phyloP scores from a whole-genome alignment of 2,113 vertebrate species.

The Spermophilus dauricus region DNA sequence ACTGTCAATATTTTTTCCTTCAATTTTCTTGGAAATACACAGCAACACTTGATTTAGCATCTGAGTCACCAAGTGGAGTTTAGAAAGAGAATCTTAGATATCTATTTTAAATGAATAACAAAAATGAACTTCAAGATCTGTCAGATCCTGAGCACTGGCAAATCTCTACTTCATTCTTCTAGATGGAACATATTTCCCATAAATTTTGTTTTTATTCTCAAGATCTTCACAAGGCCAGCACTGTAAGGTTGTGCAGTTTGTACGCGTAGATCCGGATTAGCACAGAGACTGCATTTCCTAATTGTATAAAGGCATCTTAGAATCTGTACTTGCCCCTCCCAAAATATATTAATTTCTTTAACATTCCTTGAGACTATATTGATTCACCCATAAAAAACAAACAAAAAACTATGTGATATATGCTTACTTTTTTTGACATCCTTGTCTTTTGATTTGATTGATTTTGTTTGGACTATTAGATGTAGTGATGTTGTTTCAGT shows the following conservation, averaged over 20 bases:
- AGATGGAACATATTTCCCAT: not conserved
- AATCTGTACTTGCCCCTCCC: not conserved
- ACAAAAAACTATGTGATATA: too few species aligned
- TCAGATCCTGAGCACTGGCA: not conserved
- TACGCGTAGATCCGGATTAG: not conserved
- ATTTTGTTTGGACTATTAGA: not conserved
- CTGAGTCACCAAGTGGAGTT: not conserved
- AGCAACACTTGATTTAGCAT: not conserved
- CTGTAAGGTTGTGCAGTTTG: not conserved
- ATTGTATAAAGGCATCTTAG: not conserved
- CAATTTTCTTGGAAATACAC: not conserved
- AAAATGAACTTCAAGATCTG: not conserved
- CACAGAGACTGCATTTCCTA: not conserved
- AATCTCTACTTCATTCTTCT: not conserved
- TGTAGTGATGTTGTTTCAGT: not conserved
- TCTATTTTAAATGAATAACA: conserved; percentile 21
- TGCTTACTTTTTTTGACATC: not conserved
- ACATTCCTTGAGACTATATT: not conserved
- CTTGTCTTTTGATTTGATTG: not conserved
- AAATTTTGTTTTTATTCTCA: not conserved
- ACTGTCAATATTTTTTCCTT: not conserved
- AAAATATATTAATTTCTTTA: not conserved
- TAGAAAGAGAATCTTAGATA: not conserved
- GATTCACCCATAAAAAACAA: not conserved
- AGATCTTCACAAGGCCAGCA: not conserved